Base-by-base conservation (phyloP, 2,113 vertebrate species). In the Terrapene triunguis region DNA sequence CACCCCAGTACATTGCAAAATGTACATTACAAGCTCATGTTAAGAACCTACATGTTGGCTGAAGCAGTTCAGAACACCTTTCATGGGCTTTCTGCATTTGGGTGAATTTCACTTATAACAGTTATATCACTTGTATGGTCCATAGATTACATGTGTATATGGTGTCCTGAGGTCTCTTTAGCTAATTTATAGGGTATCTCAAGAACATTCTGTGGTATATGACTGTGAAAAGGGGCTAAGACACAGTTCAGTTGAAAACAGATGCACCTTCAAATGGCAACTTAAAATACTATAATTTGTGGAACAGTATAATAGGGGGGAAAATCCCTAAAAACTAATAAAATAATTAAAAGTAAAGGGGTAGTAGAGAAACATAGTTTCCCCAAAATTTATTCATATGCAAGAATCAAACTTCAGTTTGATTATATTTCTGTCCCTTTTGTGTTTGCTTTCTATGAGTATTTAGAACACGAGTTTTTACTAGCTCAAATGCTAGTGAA, bases 141-240 rank as follows among this genome's bases (percentile, higher is more conserved):
- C 35, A 1, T 2, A 29, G 14, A 6, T 0, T 5, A 7, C 2
- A 1, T 1, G 1, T 8, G 8, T 1, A 29, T 1, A 2, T 0
- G 42, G 3, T 2, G 65, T 7, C 76, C 62, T 9, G 38, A 0
- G 0, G 3, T 38, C 50, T 51, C 10, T 11, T 1, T 12, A 0
- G 80, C 13, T 0, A 0, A 0, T 0, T 5, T 1, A 25, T 2
- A 1, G 50, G 14, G 53, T 5, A 48, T 59, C 89, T 65, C 57
- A 4, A 0, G 53, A 29, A 32, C 0, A 0, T 65, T 59, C 59
- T 27, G 44, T 35, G 78, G 29, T 8, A 44, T 5, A 0, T 0
- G 81, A 59, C 38, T 24, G n/a, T 38, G 53, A 1, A 29, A 29
- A 79, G 48, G 21, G 6, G 59, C 57, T 11, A 1, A n/a, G 80